Base-by-base conservation (phyloP, 2,797 vertebrate species). In the Galagoides demidoff region DNA sequence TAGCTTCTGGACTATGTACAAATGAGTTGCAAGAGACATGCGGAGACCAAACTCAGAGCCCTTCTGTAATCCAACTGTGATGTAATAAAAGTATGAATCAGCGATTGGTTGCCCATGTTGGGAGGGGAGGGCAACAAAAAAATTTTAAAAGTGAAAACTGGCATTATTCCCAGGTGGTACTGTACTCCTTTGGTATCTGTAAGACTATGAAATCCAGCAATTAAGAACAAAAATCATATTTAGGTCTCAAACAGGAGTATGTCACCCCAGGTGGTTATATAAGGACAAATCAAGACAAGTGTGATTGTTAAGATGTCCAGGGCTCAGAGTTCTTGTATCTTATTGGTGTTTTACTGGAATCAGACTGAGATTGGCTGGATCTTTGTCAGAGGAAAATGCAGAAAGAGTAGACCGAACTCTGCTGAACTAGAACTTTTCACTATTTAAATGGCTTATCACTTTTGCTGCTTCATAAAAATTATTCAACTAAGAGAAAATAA, bases 1-100 rank as follows among this genome's bases (percentile, higher is more conserved):
- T 98, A 97, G 95, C 97, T 98, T 98, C 98, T 98, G 98, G 97
- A 98, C 97, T 98, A 97, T 98, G 98, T 98, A 97, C 98, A 98
- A 98, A 96, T 98, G 95, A 98, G 96, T 98, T 98, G 91, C 91
- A 96, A 97, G 96, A 98, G 96, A 97, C 92, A 97, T 97, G 93
- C 89, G 82, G 97, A 96, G 98, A 96, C 98, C 98, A 98, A 97
- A 98, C 94, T 97, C 98, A 97, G 93, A 97, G 96, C 89, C 59
- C 76, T 85, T 85, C 89, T 95, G 45, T 91, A 92, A 83, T 88
- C 92, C 84, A 98, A 73, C 96, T 98, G 97, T 98, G 97, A 98
- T 98, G 97, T 94, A 98, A 94, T 98, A 91, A 96, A 97, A 97
- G 61, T 96, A 97, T 98, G 98, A 98, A 97, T 98, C 97, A 98